Percentiles rank a stretch among this genome's conserved stretches.
Evolutionary conservation across 2,888 invertebrate species (phyloP).

Genomic region (Caenorhabditis doughertyi): DNA sequence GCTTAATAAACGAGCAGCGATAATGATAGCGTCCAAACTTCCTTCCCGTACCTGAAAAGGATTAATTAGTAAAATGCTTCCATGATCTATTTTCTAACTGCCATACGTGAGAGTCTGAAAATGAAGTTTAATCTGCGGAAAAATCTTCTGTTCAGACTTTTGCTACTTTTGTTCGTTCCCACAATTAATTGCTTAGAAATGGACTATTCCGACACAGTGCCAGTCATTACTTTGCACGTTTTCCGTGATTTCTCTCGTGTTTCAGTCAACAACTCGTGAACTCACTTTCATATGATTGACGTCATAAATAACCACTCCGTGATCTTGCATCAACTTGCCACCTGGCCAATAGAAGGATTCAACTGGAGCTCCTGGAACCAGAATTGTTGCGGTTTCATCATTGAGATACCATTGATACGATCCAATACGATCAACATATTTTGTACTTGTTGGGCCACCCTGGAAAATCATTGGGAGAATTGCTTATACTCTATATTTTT

Average conservation of each 20-base stretch:
- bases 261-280: constrained; percentile 39
- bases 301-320: constrained; percentile 82
- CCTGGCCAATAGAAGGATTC: constrained; percentile 82
- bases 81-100: too few relatives aligned
- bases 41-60: constrained; percentile 73
- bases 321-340: constrained; percentile 80
- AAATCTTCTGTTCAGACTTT: too few relatives aligned
- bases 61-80: too few relatives aligned
- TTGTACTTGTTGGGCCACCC: constrained; percentile 81
- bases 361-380: constrained; percentile 80
- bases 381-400: constrained; percentile 80
- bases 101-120: too few relatives aligned
- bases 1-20: constrained; percentile 77
- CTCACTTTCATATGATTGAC: constrained; percentile 79
- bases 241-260: constrained; percentile 27
- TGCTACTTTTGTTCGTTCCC: too few relatives aligned
- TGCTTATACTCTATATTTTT: too few relatives aligned
- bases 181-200: neutral
- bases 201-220: neutral
- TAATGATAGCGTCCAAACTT: constrained; percentile 80
- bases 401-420: constrained; percentile 82
- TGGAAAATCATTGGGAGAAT: constrained; percentile 4
- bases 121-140: too few relatives aligned
- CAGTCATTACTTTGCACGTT: constrained; percentile 25
- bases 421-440: constrained; percentile 80